Conservation (phyloP, 2,797 vertebrate genomes). For the Smutsia temminckii region DNA sequence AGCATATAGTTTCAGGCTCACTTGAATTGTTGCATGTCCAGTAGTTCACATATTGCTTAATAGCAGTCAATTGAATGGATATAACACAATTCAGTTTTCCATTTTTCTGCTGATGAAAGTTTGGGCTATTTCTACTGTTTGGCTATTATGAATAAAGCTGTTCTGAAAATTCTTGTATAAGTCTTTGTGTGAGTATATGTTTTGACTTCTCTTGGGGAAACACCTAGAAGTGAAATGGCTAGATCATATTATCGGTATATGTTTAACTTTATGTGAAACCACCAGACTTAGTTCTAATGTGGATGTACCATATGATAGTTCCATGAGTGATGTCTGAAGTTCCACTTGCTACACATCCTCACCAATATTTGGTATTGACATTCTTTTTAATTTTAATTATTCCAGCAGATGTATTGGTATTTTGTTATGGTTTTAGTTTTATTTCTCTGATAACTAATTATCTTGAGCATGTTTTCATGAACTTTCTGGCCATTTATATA, state of each 20-base stretch:
- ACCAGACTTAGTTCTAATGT: not conserved
- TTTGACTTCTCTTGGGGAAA: not conserved
- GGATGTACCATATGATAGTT: not conserved
- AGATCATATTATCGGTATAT: not conserved
- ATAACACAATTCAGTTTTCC: not conserved
- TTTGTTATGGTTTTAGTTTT: not conserved
- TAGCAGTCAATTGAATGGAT: not conserved
- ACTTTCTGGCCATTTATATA: not conserved
- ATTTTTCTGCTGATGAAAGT: slow-evolving; percentile 20
- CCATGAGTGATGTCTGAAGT: not conserved
- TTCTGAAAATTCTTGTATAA: not conserved
- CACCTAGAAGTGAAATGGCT: not conserved
- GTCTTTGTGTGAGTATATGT: not conserved
- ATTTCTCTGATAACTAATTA: not conserved
- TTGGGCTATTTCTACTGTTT: not conserved
- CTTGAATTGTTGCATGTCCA: not conserved
- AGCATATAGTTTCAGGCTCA: not conserved
- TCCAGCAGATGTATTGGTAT: not conserved
- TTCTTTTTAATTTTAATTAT: not conserved
- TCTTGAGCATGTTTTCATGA: not conserved
- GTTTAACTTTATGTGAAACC: not conserved
- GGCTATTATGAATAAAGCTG: not conserved
- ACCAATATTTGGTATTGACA: not conserved
- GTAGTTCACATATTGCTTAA: not conserved
- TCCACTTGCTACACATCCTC: not conserved